phyloP scores from a whole-genome alignment of 2,888 invertebrate species.

The Ophioninae sp. region DNA sequence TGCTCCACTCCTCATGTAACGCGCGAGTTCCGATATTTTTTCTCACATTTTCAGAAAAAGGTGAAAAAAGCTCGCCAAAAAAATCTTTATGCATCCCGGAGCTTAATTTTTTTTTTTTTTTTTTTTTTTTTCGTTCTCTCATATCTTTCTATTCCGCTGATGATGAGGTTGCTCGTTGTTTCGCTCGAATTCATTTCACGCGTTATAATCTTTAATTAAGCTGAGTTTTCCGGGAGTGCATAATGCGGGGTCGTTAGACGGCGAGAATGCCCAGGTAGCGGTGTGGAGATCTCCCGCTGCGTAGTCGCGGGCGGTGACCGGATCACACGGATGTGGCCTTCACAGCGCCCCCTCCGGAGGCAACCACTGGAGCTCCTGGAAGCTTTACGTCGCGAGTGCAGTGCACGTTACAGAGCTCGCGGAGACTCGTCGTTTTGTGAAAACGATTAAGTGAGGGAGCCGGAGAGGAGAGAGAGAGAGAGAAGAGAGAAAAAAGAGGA shows the following conservation, averaged over 20 bases:
- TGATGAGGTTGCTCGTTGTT: constrained; percentile 53
- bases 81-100: constrained; percentile 4
- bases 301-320: constrained; percentile 59
- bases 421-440: constrained; percentile 61
- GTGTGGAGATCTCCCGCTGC: constrained; percentile 60
- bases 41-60: background rate
- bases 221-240: constrained; percentile 71
- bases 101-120: constrained; percentile 24
- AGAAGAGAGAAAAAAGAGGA: background rate
- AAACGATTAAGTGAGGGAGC: constrained; percentile 59
- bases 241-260: constrained; percentile 75
- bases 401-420: constrained; percentile 28
- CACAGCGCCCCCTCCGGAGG: constrained; percentile 13
- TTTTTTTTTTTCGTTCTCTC: constrained; percentile 39
- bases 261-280: constrained; percentile 57
- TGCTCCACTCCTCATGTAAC: background rate
- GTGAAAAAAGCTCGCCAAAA: background rate
- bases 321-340: constrained; percentile 50
- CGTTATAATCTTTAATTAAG: constrained; percentile 78
- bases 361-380: constrained; percentile 42
- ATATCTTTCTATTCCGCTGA: constrained; percentile 25
- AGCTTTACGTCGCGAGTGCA: constrained; percentile 30
- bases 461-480: background rate
- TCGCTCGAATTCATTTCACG: constrained; percentile 75
- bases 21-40: background rate